Percentiles rank a stretch among this genome's conserved stretches.
phyloP scores from a whole-genome alignment of 1,140 invertebrate species.

The Drosophila arawakana region DNA sequence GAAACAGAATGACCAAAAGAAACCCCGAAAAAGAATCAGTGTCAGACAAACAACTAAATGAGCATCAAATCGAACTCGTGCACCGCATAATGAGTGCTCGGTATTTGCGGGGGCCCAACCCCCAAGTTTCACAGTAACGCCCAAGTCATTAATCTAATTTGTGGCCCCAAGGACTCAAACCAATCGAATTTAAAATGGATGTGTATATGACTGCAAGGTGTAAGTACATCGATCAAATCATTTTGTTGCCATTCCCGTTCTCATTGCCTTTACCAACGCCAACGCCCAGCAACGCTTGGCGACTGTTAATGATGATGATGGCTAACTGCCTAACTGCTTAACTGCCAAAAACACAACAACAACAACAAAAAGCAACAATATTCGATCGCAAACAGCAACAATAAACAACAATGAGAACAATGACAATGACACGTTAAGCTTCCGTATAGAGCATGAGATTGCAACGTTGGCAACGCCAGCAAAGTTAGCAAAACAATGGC shows the following conservation, averaged over 20 bases:
- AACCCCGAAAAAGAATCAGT: slow-evolving; percentile 52
- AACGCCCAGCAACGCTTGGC: slow-evolving; percentile 7
- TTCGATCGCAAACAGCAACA: slow-evolving; percentile 16
- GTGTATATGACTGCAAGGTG: slow-evolving; percentile 54
- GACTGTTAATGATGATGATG: slow-evolving; percentile 74
- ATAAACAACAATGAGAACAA: slow-evolving; percentile 34
- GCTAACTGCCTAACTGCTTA: slow-evolving; percentile 6
- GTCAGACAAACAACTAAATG: slow-evolving; percentile 80
- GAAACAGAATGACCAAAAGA: slow-evolving; percentile 20
- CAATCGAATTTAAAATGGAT: slow-evolving; percentile 62
- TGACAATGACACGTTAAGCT: slow-evolving; percentile 74
- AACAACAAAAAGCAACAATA: slow-evolving; percentile 24
- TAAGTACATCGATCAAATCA: slow-evolving; percentile 72
- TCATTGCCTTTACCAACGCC: slow-evolving; percentile 4
- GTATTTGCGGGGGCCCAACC: slow-evolving; percentile 7
- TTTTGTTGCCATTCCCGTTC: neutral
- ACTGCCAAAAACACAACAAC: slow-evolving; percentile 6
- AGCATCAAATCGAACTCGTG: slow-evolving; percentile 81
- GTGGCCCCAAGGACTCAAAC: slow-evolving; percentile 14
- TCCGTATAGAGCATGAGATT: slow-evolving; percentile 59
- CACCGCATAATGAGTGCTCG: slow-evolving; percentile 72
- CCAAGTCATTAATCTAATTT: slow-evolving; percentile 78
- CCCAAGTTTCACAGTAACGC: slow-evolving; percentile 21
- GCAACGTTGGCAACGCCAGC: slow-evolving; percentile 35
- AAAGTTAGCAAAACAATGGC: slow-evolving; percentile 25